Evolutionary conservation across 2,888 invertebrate species (phyloP), one percentile per base, ranked within the genome.

Genomic region (Agrochola lota): DNA sequence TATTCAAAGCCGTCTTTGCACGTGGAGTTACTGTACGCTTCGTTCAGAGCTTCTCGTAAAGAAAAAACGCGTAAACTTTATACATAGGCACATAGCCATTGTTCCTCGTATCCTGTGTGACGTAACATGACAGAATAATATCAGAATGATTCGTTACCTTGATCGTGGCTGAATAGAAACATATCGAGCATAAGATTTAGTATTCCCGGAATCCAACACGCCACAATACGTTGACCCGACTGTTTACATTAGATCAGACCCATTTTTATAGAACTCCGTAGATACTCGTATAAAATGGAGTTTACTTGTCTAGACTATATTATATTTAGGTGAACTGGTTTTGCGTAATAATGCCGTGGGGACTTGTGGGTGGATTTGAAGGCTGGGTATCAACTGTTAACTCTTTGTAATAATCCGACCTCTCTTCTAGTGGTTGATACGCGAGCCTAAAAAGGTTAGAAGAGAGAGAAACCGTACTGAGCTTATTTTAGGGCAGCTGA

Each of bases 151-250:
- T 74, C 73, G 72, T 80, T 85, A 85, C 87, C 86, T 88, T 88
- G 87, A 88, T 87, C 81, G 70, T 74, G 78, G 74, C 46, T 85
- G 85, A 81, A 83, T 87, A 82, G 74, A 89, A 90, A 88, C 85
- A 87, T 85, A 87, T 85, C 81, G 81, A 85, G 84, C 87, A 77
- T 80, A 77, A 80, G 90, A 87, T 89, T 84, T 83, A 87, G 83
- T 85, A 79, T 94, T 94, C 94, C 88, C 88, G 87, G 94, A 94
- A 94, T 90, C 86, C 82, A 86, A 81, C 84, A 77, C 82, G 87
- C 81, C 83, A 93, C 92, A 92, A 95, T 93, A 89, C 95, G 88
- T 94, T 95, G 95, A 95, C 95, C 95, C 86, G 90, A 85, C 77
- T 94, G 95, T 95, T 95, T 95, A 94, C 89, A 87, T 92, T 91